These are phyloP conservation scores for Plusia festucae DNA, from an alignment of 2,888 invertebrate species.

Conservation along the genomic window DNA sequence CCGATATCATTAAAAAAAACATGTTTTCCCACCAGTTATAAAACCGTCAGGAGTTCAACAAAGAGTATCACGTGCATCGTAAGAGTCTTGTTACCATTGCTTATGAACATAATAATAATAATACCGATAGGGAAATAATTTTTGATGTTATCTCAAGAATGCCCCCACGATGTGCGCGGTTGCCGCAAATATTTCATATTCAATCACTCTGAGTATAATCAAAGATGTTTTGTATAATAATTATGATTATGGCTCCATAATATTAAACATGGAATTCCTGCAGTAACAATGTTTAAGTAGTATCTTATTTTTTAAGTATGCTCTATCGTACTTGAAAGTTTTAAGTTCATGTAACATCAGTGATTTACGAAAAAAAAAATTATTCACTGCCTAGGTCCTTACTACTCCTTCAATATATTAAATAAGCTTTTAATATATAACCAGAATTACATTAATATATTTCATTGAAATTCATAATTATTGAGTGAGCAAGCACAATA, in stretches of 20 bases:
- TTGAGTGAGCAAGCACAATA: background rate
- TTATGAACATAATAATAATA: conserved; percentile 35
- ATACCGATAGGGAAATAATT: conserved; percentile 32
- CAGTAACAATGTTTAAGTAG: conserved; percentile 10
- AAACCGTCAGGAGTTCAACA: conserved; percentile 19
- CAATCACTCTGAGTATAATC: background rate
- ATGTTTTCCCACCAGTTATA: background rate
- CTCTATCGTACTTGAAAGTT: background rate
- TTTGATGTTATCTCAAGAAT: conserved; percentile 30
- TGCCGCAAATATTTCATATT: conserved; percentile 26
- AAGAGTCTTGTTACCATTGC: conserved; percentile 48
- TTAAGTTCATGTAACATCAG: background rate
- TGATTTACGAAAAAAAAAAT: background rate
- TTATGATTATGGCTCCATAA: background rate
- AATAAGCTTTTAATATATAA: background rate
- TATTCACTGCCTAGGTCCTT: background rate
- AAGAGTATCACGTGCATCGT: conserved; percentile 34
- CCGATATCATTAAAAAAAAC: background rate
- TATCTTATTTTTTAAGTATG: background rate
- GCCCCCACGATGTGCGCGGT: conserved; percentile 22
- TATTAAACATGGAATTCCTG: conserved; percentile 17
- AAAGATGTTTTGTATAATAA: background rate
- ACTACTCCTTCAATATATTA: background rate
- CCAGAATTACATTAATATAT: background rate
- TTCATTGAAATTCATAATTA: background rate